Evolutionary conservation across 1,140 invertebrate species (phyloP), one percentile per base, ranked within the genome.

Genomic region (Caenorhabditis elegans): DNA sequence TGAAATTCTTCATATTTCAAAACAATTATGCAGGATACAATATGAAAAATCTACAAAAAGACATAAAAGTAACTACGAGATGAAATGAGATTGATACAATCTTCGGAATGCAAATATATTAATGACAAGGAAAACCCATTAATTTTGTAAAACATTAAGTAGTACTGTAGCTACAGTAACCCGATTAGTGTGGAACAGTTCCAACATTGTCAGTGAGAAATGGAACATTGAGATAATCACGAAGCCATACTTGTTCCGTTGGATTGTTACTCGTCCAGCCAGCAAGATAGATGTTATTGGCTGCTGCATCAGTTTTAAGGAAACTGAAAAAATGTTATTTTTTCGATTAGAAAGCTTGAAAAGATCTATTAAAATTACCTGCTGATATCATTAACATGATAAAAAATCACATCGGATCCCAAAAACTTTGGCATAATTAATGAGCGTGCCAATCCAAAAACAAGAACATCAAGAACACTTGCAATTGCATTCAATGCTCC

Each of bases 331-430:
- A n/a, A n/a, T n/a, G n/a, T n/a, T n/a, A n/a, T n/a, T 34, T 60
- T n/a, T 1, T 3, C 0, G 34, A 60, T 60, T 34, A 15, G 17
- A 2, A 34, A 34, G 13, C 24, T 17, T 17, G 31, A 10, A 22
- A 22, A 22, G n/a, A 6, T 53, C 13, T 22, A 8, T 10, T 3
- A 8, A 53, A 53, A 26, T n/a, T 22, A 60, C 53, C 26, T 70
- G 34, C 34, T 70, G n/a, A 70, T 43, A 70, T 70, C 60, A 70
- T 70, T 70, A 39, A 70, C 60, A 39, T 70, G 31, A 39, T 70
- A 70, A 22, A 70, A 70, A 10, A 70, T 39, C 4, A 70, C 60
- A 43, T 70, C 60, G 34, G 60, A 70, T 70, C 60, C 60, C 34
- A 70, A 43, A 22, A 70, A 70, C 34, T 70, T 70, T 2, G 60